Conservation (phyloP, 1,140 invertebrate species). For the Sitodiplosis mosellana region DNA sequence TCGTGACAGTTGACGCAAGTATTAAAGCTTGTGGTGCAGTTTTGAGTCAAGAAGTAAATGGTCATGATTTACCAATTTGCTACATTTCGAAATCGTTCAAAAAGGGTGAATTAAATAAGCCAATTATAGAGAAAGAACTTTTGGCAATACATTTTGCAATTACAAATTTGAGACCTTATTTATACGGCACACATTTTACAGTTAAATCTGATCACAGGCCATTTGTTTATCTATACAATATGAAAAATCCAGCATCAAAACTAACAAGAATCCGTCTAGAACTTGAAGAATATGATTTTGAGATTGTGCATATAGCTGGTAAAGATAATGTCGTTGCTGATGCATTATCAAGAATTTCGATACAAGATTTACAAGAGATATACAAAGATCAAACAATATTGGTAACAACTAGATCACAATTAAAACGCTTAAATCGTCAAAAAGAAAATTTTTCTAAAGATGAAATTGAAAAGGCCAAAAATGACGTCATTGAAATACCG, state of each 20-base stretch:
- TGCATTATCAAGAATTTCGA: slow-evolving; percentile 6
- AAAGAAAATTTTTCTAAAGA: background rate
- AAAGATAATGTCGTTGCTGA: slow-evolving; percentile 11
- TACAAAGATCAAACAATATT: slow-evolving; percentile 2
- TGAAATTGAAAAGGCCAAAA: background rate
- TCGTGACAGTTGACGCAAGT: slow-evolving; percentile 15
- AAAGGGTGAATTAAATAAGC: slow-evolving; percentile 12
- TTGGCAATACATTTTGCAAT: slow-evolving; percentile 23
- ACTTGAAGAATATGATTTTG: slow-evolving; percentile 16
- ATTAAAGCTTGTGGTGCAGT: slow-evolving; percentile 1
- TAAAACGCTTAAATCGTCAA: background rate
- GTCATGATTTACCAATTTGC: slow-evolving; percentile 12
- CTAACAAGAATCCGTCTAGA: slow-evolving; percentile 11
- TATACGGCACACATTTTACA: slow-evolving; percentile 17
- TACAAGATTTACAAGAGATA: slow-evolving; percentile 2
- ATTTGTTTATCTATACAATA: slow-evolving; percentile 16
- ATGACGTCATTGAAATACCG: background rate
- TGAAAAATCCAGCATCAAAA: slow-evolving; percentile 21
- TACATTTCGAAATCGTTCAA: slow-evolving; percentile 14
- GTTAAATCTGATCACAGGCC: slow-evolving; percentile 21
- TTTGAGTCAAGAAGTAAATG: slow-evolving; percentile 10
- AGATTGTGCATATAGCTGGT: slow-evolving; percentile 11
- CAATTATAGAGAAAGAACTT: slow-evolving; percentile 16
- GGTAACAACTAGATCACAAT: background rate
- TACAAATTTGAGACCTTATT: slow-evolving; percentile 22